Conservation (phyloP, 2,888 invertebrate species). For the Tetheella fluctuosa region DNA sequence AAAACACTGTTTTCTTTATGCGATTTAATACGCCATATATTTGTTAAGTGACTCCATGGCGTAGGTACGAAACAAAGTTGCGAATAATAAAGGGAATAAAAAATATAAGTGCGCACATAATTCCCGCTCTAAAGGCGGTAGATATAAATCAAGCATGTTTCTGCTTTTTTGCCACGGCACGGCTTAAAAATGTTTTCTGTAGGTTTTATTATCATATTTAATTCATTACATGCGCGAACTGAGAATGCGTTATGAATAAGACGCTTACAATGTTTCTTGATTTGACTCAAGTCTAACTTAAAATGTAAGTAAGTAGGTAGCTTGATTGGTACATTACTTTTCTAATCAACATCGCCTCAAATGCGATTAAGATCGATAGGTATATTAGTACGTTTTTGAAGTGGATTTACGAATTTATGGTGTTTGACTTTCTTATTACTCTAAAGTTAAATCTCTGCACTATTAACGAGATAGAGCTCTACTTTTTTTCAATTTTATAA, state of each 20-base stretch:
- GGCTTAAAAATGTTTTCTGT: constrained; percentile 58
- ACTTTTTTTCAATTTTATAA: no score
- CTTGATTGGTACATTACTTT: neutral
- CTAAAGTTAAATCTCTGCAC: no score
- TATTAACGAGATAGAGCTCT: no score
- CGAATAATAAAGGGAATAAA: constrained; percentile 70
- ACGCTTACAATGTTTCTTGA: constrained; percentile 56
- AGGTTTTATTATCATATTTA: constrained; percentile 66
- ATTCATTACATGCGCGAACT: constrained; percentile 59
- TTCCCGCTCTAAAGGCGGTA: constrained; percentile 63
- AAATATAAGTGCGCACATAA: constrained; percentile 70
- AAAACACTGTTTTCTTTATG: constrained; percentile 83
- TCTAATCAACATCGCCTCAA: no score
- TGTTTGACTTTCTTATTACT: no score
- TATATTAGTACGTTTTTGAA: no score
- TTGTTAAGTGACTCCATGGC: constrained; percentile 73
- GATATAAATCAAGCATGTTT: constrained; percentile 75
- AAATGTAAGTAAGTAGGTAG: no score
- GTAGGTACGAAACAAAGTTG: constrained; percentile 72
- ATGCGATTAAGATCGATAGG: no score
- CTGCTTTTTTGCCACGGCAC: constrained; percentile 60
- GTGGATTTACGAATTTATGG: no score
- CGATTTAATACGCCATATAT: constrained; percentile 80
- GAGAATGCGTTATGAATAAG: constrained; percentile 44
- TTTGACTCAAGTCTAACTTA: neutral